Evolutionary conservation across 2,797 vertebrate genomes (phyloP).

Genomic region (Alauda arvensis): DNA sequence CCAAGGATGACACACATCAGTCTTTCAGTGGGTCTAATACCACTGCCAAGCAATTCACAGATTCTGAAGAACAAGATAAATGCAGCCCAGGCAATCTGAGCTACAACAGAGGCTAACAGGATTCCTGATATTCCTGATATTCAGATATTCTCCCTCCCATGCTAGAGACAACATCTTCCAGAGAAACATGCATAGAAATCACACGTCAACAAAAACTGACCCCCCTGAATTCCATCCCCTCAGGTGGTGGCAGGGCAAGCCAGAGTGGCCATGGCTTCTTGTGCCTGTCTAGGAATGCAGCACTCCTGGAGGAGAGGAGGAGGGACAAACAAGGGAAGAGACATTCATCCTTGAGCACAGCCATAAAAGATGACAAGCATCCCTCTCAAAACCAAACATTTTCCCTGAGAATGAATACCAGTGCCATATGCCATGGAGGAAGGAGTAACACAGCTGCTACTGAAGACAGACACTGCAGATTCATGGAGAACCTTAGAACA

Average conservation of each 20-base stretch:
- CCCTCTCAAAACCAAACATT: neutral
- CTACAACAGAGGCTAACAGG: neutral
- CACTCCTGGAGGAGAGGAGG: neutral
- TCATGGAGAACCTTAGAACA: neutral
- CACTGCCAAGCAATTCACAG: neutral
- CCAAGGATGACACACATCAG: neutral
- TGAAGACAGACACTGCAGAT: neutral
- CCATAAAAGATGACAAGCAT: neutral
- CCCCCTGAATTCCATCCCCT: neutral
- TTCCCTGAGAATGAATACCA: neutral
- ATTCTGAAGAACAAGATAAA: neutral
- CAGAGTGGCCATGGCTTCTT: rapidly evolving
- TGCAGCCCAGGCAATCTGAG: neutral
- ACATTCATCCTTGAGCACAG: neutral
- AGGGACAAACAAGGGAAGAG: neutral
- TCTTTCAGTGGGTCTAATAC: neutral
- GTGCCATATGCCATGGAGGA: neutral
- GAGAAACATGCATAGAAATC: neutral
- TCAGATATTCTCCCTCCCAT: neutral
- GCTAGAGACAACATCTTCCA: neutral
- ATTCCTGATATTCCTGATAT: too few species aligned
- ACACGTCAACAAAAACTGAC: neutral
- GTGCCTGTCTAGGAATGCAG: neutral
- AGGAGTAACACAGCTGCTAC: neutral
- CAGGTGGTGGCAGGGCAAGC: neutral